phyloP scores from a whole-genome alignment of 2,113 vertebrate species.

The Chaenogobius annularis region DNA sequence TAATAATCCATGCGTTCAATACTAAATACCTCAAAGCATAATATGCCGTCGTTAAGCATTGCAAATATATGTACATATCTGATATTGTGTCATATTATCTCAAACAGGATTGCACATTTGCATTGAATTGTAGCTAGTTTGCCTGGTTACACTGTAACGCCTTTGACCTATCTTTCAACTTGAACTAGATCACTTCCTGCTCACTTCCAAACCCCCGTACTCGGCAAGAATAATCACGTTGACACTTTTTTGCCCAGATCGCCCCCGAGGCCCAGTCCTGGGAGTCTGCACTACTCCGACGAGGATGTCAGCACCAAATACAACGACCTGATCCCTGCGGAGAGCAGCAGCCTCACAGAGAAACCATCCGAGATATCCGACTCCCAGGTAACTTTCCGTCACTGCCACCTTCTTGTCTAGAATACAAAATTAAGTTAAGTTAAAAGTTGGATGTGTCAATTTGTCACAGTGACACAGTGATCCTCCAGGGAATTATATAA shows the following conservation, averaged over 20 bases:
- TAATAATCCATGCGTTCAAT: no score
- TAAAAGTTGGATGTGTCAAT: slow-evolving; percentile 30
- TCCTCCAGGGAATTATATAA: slow-evolving; percentile 22
- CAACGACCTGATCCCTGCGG: slow-evolving; percentile 94
- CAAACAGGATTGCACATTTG: not conserved
- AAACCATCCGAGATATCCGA: slow-evolving; percentile 97
- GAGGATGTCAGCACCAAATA: slow-evolving; percentile 96
- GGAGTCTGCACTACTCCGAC: slow-evolving; percentile 96
- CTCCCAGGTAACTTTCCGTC: slow-evolving; percentile 84
- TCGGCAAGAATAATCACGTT: not conserved
- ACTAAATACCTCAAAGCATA: no score
- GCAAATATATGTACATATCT: no score
- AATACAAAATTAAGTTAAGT: slow-evolving; percentile 27
- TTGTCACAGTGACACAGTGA: slow-evolving; percentile 21
- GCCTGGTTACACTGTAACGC: not conserved
- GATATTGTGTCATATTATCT: no score
- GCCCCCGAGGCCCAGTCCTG: slow-evolving; percentile 91
- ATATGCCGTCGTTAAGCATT: no score
- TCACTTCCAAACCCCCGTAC: not conserved
- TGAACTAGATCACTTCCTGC: slow-evolving; percentile 9
- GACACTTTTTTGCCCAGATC: slow-evolving; percentile 74
- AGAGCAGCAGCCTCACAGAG: slow-evolving; percentile 97
- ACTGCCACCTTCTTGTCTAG: slow-evolving; percentile 5
- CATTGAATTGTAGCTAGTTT: not conserved
- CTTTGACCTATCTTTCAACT: not conserved